Evolutionary conservation across 2,888 invertebrate species (phyloP).

Genomic region (Polymixis flavicincta): DNA sequence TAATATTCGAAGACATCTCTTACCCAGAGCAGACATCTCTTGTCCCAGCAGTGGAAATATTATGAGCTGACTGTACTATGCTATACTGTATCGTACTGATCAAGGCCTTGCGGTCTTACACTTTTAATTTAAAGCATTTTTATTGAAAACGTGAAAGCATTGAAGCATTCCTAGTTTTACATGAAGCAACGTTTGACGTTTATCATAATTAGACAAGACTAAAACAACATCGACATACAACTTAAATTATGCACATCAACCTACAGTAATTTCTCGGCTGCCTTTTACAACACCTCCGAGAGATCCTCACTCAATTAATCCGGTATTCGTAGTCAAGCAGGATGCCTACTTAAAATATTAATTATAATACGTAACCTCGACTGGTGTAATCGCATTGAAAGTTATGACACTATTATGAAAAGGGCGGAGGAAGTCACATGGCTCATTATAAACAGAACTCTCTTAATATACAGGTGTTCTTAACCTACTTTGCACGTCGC

Average conservation of each 20-base stretch:
- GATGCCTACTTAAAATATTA: slow-evolving; percentile 33
- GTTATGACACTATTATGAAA: slow-evolving; percentile 35
- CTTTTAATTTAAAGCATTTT: neutral
- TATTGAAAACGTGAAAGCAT: too few species aligned
- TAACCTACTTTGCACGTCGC: slow-evolving; percentile 8
- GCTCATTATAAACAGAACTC: slow-evolving; percentile 25
- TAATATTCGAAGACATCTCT: too few species aligned
- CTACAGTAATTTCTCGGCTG: slow-evolving; percentile 12
- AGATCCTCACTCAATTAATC: slow-evolving; percentile 23
- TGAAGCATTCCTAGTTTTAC: neutral
- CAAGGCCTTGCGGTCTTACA: neutral
- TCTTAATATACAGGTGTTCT: slow-evolving; percentile 22
- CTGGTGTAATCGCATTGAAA: slow-evolving; percentile 27
- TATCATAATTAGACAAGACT: neutral
- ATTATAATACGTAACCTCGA: slow-evolving; percentile 5
- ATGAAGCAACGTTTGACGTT: neutral
- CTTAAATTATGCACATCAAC: slow-evolving; percentile 4
- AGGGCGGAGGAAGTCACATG: slow-evolving; percentile 18
- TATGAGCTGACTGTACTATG: too few species aligned
- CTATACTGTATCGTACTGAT: neutral
- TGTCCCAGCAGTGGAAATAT: too few species aligned
- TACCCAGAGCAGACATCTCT: too few species aligned
- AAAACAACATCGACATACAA: neutral
- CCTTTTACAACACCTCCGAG: slow-evolving; percentile 29
- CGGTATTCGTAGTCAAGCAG: slow-evolving; percentile 19